These are phyloP conservation scores for Drosophila fuyamai DNA, from an alignment of 1,140 invertebrate species.

Conservation along the genomic window DNA sequence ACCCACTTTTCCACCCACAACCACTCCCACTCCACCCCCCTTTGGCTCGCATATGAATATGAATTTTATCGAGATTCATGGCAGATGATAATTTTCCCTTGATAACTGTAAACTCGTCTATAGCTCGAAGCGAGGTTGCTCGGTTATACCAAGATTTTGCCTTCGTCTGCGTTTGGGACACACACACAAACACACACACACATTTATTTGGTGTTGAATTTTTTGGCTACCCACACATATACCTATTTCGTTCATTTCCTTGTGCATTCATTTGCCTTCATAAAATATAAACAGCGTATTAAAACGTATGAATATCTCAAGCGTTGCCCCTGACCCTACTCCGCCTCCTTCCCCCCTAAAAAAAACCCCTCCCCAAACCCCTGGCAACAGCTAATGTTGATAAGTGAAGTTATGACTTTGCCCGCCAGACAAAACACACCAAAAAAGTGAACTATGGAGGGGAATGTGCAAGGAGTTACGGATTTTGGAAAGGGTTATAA, in stretches of 20 bases:
- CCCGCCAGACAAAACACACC: slow-evolving; percentile 64
- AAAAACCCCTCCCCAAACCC: neutral
- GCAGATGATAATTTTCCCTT: slow-evolving; percentile 84
- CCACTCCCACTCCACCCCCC: neutral
- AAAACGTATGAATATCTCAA: slow-evolving; percentile 80
- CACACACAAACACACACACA: slow-evolving; percentile 21
- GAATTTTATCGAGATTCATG: slow-evolving; percentile 84
- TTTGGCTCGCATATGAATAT: slow-evolving; percentile 73
- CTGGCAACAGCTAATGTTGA: slow-evolving; percentile 78
- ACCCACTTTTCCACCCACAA: neutral
- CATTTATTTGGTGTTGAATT: slow-evolving; percentile 74
- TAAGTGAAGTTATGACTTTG: slow-evolving; percentile 83
- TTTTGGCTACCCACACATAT: slow-evolving; percentile 47
- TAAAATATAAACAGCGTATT: slow-evolving; percentile 83
- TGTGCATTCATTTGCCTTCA: slow-evolving; percentile 82
- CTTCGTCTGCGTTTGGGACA: slow-evolving; percentile 52
- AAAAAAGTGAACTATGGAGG: neutral
- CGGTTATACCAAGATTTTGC: slow-evolving; percentile 41
- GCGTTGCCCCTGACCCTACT: slow-evolving; percentile 15
- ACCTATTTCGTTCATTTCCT: slow-evolving; percentile 64
- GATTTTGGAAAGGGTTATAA: neutral
- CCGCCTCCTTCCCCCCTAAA: neutral
- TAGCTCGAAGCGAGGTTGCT: slow-evolving; percentile 82
- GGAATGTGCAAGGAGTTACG: neutral
- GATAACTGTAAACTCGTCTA: slow-evolving; percentile 84